A percentile compares a stretch with the other conserved stretches of the same genome.
Conservation (phyloP, 2,888 invertebrate species). For the Macaria liturata region DNA sequence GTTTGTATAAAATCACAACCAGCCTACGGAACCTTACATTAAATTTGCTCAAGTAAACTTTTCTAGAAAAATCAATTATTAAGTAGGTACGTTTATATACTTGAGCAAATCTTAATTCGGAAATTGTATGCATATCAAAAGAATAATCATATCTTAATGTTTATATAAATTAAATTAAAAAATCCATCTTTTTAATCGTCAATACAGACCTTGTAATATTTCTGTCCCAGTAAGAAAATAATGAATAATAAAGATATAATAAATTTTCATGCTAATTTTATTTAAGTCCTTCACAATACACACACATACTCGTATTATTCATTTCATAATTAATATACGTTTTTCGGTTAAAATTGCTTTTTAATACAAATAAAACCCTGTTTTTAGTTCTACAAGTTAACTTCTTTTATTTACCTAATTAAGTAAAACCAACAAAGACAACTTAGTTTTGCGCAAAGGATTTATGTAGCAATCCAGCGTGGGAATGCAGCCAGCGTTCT, state of each 20-base stretch:
- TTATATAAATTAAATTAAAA: conserved; percentile 16
- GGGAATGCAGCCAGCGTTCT: too few species aligned
- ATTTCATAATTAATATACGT: too few species aligned
- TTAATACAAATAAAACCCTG: too few species aligned
- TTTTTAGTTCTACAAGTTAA: too few species aligned
- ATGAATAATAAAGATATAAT: conserved; percentile 28
- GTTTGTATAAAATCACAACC: too few species aligned
- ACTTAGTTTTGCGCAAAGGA: too few species aligned
- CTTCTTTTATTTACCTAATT: too few species aligned
- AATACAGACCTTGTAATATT: conserved; percentile 37
- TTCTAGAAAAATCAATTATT: conserved; percentile 1
- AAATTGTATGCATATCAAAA: conserved; percentile 52
- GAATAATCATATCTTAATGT: conserved; percentile 45
- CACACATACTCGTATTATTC: too few species aligned
- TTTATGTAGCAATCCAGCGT: too few species aligned
- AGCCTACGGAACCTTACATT: neutral
- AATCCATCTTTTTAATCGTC: conserved; percentile 32
- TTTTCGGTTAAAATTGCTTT: too few species aligned
- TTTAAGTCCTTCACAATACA: too few species aligned
- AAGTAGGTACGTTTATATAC: conserved; percentile 1
- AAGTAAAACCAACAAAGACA: too few species aligned
- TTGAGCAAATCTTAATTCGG: conserved; percentile 16
- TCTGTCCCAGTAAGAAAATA: conserved; percentile 40
- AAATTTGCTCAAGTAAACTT: conserved; percentile 10
- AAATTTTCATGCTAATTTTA: conserved; percentile 4